Conservation (phyloP, 2,888 invertebrate genomes). For the Callosobruchus maculatus region DNA sequence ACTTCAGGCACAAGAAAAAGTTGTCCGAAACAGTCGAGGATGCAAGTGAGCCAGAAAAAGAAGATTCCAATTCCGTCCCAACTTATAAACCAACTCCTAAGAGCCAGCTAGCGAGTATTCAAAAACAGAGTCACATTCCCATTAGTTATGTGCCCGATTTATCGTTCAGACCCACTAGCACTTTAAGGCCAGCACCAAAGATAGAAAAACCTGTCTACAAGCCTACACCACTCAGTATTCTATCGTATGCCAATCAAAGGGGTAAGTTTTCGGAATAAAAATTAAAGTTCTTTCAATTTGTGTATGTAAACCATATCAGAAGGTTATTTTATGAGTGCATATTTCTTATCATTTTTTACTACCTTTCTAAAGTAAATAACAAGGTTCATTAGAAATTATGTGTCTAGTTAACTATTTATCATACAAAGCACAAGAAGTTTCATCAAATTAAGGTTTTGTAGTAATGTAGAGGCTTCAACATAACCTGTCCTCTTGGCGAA, state of each 20-base stretch:
- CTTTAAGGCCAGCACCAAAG: slow-evolving; percentile 31
- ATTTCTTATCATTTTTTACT: too few relatives aligned
- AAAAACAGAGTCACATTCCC: slow-evolving; percentile 47
- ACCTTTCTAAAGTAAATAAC: too few relatives aligned
- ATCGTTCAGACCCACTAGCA: slow-evolving; percentile 50
- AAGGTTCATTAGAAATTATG: too few relatives aligned
- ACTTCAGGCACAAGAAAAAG: slow-evolving; percentile 81
- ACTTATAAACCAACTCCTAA: slow-evolving; percentile 51
- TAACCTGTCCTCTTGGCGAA: too few relatives aligned
- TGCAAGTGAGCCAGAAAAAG: slow-evolving; percentile 46
- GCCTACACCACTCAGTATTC: slow-evolving; percentile 45
- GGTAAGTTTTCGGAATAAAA: slow-evolving; percentile 9
- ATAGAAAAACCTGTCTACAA: slow-evolving; percentile 43
- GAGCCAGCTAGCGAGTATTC: slow-evolving; percentile 47
- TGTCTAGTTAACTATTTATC: too few relatives aligned
- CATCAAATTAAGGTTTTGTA: too few relatives aligned
- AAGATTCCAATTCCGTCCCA: slow-evolving; percentile 42
- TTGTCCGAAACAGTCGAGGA: slow-evolving; percentile 52
- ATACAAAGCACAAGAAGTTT: too few relatives aligned
- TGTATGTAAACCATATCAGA: background rate
- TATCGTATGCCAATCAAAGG: slow-evolving; percentile 35
- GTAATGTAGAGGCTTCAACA: too few relatives aligned
- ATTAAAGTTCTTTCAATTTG: background rate
- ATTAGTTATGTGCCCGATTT: slow-evolving; percentile 54
- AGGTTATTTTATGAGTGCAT: too few relatives aligned